Percentiles rank a stretch among this genome's conserved stretches.
Evolutionary conservation across 2,113 vertebrate genomes (phyloP).

Genomic region (Rhea americana): DNA sequence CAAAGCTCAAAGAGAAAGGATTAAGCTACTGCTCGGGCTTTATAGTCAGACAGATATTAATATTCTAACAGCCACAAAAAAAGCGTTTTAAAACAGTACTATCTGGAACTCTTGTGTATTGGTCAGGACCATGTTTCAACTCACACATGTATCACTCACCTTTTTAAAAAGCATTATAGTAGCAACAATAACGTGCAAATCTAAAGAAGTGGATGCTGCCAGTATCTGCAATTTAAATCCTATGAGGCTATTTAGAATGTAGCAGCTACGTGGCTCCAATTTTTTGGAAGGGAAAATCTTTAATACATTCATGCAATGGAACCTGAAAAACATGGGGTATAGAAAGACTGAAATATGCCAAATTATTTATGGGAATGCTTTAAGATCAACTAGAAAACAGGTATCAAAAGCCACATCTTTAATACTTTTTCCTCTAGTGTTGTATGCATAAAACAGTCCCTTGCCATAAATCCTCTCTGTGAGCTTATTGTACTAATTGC

Average conservation of each 20-base stretch:
- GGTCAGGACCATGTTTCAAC: not conserved
- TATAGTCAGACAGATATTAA: too few relatives aligned
- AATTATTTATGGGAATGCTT: not conserved
- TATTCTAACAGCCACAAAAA: not conserved
- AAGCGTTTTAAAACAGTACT: rapidly evolving
- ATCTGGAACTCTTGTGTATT: too few relatives aligned
- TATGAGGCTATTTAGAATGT: not conserved
- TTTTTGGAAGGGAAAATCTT: not conserved
- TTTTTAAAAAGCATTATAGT: not conserved
- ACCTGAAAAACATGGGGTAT: not conserved
- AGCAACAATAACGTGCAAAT: not conserved
- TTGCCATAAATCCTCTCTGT: not conserved
- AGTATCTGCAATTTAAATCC: not conserved
- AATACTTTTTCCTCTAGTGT: not conserved
- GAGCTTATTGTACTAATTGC: not conserved
- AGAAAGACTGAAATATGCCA: not conserved
- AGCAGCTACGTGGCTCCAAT: not conserved
- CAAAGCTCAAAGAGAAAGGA: not conserved
- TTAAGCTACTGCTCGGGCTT: not conserved
- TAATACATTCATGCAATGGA: not conserved
- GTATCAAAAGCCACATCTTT: not conserved
- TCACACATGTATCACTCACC: not conserved
- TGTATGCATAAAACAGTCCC: not conserved
- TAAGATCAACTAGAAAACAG: not conserved
- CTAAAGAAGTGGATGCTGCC: not conserved